A percentile compares a stretch with the other conserved stretches of the same genome.
Evolutionary conservation across 2,113 vertebrate genomes (phyloP).

Genomic region (Lethenteron reissneri): DNA sequence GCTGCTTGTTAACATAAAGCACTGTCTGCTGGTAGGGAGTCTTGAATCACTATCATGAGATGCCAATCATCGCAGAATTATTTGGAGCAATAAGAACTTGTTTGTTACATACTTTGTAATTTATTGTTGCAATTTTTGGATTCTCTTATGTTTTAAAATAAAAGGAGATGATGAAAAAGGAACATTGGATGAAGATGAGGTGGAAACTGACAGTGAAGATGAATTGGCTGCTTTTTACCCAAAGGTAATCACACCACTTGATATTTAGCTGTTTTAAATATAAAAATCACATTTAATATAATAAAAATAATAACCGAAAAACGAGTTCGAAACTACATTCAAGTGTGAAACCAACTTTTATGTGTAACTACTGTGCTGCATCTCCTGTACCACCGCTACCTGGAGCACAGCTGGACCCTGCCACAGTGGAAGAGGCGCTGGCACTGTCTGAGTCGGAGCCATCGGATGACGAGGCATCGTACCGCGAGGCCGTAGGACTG

Average conservation of each 20-base stretch:
- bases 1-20: background rate
- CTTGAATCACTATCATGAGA: conserved; percentile 1
- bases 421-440: conserved; percentile 1
- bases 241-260: background rate
- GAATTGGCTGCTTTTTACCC: background rate
- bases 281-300: background rate
- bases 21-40: background rate
- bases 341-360: background rate
- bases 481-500: conserved; percentile 1
- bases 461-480: conserved; percentile 1
- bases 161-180: background rate
- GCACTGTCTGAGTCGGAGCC: conserved; percentile 1
- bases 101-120: conserved; percentile 5
- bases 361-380: background rate
- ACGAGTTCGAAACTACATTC: background rate
- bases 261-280: background rate
- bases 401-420: background rate
- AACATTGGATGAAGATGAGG: background rate
- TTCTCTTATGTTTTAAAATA: background rate
- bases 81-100: background rate
- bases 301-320: too few relatives aligned
- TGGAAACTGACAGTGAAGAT: conserved; percentile 2
- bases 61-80: background rate
- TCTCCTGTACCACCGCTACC: background rate
- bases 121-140: background rate